Evolutionary conservation across 1,140 invertebrate genomes (phyloP).

Genomic region (Papilio polyxenes): DNA sequence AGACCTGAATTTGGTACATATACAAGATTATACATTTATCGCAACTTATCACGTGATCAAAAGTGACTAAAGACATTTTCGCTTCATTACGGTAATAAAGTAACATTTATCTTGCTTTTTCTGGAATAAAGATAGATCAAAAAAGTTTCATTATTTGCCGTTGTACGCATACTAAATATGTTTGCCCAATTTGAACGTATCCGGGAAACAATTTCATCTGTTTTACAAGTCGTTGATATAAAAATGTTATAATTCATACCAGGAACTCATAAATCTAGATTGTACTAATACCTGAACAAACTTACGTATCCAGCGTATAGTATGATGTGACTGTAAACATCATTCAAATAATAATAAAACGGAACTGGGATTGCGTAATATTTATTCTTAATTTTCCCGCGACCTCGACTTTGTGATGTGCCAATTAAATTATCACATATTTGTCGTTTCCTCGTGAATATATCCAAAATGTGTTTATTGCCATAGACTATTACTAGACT

Average conservation of each 20-base stretch:
- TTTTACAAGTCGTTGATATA: not conserved
- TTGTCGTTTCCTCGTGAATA: slow-evolving; percentile 51
- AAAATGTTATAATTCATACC: not conserved
- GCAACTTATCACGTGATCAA: not conserved
- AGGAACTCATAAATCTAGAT: slow-evolving; percentile 29
- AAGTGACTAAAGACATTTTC: not conserved
- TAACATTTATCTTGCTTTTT: not conserved
- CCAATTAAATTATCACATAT: slow-evolving; percentile 65
- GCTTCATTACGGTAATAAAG: not conserved
- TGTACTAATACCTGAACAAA: slow-evolving; percentile 43
- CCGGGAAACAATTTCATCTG: not conserved
- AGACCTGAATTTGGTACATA: not conserved
- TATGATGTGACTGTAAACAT: slow-evolving; percentile 12
- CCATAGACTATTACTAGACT: slow-evolving; percentile 19
- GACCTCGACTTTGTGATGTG: slow-evolving; percentile 56
- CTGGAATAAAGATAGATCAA: not conserved
- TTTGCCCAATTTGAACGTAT: not conserved
- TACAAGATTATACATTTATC: not conserved
- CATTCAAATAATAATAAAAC: slow-evolving; percentile 46
- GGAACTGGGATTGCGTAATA: slow-evolving; percentile 60
- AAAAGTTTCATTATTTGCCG: not conserved
- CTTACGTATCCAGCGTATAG: slow-evolving; percentile 22
- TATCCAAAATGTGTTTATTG: slow-evolving; percentile 15
- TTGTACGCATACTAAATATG: not conserved
- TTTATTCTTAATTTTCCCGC: slow-evolving; percentile 58